A percentile compares a stretch with the other conserved stretches of the same genome.
These are phyloP conservation scores for Limnothrissa miodon DNA, from an alignment of 2,113 vertebrate species.

Conservation along the genomic window DNA sequence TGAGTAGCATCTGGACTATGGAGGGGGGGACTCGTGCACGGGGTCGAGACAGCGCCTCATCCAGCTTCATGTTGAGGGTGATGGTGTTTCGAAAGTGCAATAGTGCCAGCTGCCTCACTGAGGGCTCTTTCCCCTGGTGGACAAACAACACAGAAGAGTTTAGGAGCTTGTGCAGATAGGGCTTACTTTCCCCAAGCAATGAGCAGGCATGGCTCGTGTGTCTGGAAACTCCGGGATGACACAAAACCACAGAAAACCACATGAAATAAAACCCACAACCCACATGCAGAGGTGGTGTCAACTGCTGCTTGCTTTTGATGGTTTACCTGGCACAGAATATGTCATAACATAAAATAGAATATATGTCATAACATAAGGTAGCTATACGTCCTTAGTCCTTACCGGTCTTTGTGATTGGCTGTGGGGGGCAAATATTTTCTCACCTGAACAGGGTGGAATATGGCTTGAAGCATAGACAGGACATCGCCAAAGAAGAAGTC, in stretches of 20 bases:
- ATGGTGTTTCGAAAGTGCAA: conserved; percentile 95
- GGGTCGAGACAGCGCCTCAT: conserved; percentile 88
- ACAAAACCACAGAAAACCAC: too few species aligned
- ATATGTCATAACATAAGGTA: too few species aligned
- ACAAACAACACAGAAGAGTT: not conserved
- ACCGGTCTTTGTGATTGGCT: not conserved
- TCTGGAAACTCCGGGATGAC: not conserved
- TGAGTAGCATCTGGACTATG: conserved; percentile 94
- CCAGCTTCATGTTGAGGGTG: conserved; percentile 92
- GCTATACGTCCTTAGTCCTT: not conserved
- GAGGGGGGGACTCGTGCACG: conserved; percentile 90
- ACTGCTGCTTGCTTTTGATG: too few species aligned
- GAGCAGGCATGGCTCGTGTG: not conserved
- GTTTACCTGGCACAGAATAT: too few species aligned
- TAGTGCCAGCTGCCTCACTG: conserved; percentile 90
- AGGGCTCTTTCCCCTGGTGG: conserved; percentile 70
- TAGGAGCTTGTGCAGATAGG: not conserved
- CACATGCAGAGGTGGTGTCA: too few species aligned
- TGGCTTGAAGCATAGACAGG: conserved; percentile 92
- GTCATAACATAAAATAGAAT: too few species aligned
- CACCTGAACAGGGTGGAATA: conserved; percentile 98
- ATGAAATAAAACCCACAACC: too few species aligned
- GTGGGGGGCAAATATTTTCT: not conserved
- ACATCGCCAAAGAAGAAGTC: conserved; percentile 98
- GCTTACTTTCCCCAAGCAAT: not conserved